Base-by-base conservation (phyloP, 2,888 invertebrate genomes). In the Ormyrus thymus region DNA sequence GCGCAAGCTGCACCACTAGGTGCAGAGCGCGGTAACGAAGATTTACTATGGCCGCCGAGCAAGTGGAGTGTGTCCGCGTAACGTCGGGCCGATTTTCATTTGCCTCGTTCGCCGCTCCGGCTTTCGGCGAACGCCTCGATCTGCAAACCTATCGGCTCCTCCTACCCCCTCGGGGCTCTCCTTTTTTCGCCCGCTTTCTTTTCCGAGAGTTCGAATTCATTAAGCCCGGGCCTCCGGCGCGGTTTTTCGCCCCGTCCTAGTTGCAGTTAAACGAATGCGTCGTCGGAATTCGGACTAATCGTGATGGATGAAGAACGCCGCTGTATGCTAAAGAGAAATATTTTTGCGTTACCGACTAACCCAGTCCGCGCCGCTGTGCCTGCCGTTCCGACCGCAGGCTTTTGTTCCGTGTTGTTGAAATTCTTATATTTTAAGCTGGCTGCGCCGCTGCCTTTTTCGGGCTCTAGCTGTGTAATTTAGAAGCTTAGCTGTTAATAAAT, bases 61-160 rank as follows among this genome's bases (percentile, higher is more conserved):
- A 81, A 81, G 80, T 81, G 68, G 75, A 78, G 72, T 78, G 68
- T 73, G 76, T 77, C 72, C 70, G 70, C 73, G 71, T 66, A 56
- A 59, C 75, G 76, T 76, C 76, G 61, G 76, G 11, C 79, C 72
- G 72, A 76, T 76, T 79, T 79, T 71, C 79, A 76, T 79, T 76
- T 68, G 71, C 75, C 75, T 66, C 78, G 45, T 45, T 58, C 66
- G 11, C 45, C 56, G 56, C 46, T 15, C 29, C 64, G 13, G 64
- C 55, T 11, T 15, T 11, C 64, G 59, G 75, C 13, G 29, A 51
- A 65, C 51, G 53, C 29, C 64, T 59, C 77, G 71, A 77, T 69
- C 70, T 43, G 6, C 11, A 65, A 66, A 76, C 46, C 68, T 76
- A 76, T 76, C 61, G 75, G 29, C 29, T 29, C 29, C 6, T 59